A percentile compares a stretch with the other conserved stretches of the same genome.
Evolutionary conservation across 2,113 vertebrate genomes (phyloP).

Genomic region (Felis catus): DNA sequence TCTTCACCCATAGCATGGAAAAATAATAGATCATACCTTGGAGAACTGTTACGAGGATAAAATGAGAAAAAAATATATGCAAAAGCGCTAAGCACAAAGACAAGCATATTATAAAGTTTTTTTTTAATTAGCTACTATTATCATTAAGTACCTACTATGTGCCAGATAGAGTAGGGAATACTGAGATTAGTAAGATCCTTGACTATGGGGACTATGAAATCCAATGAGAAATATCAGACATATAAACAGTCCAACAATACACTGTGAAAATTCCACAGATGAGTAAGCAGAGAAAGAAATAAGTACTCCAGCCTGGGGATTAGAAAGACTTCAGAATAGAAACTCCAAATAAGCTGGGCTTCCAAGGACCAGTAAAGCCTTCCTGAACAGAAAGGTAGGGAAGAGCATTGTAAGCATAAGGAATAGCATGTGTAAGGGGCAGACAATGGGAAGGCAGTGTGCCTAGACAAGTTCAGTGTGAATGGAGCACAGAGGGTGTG

Average conservation of each 20-base stretch:
- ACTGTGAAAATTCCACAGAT: neutral
- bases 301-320: neutral
- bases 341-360: neutral
- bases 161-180: neutral
- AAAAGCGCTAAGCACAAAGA: neutral
- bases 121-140: neutral
- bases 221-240: neutral
- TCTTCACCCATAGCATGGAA: neutral
- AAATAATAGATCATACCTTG: neutral
- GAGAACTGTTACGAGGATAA: neutral
- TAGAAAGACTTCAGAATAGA: neutral
- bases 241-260: neutral
- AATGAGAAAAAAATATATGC: neutral
- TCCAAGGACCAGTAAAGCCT: neutral
- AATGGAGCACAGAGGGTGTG: rapidly evolving
- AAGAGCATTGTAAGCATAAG: neutral
- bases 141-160: neutral
- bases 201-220: neutral
- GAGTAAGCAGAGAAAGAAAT: neutral
- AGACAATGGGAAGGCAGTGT: neutral
- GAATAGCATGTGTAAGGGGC: neutral
- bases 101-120: neutral
- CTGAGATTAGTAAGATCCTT: neutral
- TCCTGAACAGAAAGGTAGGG: neutral
- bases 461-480: neutral